These are phyloP conservation scores for Cyclina sinensis DNA, from an alignment of 1,140 invertebrate genomes.

Conservation along the genomic window DNA sequence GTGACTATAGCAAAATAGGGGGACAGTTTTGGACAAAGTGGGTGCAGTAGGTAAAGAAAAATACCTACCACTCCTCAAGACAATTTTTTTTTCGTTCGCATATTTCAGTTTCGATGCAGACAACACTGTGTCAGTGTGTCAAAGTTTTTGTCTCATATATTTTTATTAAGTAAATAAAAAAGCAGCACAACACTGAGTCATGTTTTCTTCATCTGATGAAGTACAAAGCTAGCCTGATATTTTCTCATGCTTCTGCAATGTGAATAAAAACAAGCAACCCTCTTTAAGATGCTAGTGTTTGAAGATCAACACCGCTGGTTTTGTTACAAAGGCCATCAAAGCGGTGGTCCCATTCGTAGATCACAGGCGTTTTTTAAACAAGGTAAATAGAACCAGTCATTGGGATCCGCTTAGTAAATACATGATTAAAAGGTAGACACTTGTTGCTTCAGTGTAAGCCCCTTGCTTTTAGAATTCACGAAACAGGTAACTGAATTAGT, in stretches of 20 bases:
- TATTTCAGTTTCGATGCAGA: too few relatives aligned
- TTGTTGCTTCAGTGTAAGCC: slow-evolving; percentile 19
- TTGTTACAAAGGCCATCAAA: not conserved
- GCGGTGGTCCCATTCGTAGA: slow-evolving; percentile 43
- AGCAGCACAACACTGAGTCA: too few relatives aligned
- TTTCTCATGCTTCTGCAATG: slow-evolving; percentile 9
- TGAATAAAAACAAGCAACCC: not conserved
- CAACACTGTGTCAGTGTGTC: too few relatives aligned
- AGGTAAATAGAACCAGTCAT: slow-evolving; percentile 57
- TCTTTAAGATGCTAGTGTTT: slow-evolving; percentile 17
- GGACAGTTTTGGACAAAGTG: too few relatives aligned
- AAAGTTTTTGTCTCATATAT: too few relatives aligned
- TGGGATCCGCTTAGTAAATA: not conserved
- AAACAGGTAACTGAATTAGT: slow-evolving; percentile 10
- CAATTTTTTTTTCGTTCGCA: too few relatives aligned
- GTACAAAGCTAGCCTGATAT: not conserved
- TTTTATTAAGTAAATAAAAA: too few relatives aligned
- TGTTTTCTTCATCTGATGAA: too few relatives aligned
- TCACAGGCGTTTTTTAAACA: slow-evolving; percentile 46
- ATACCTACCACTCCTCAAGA: too few relatives aligned
- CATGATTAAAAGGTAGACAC: slow-evolving; percentile 47
- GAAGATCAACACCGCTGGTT: not conserved
- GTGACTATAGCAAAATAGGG: too few relatives aligned
- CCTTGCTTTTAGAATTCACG: not conserved
- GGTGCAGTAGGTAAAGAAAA: too few relatives aligned